A percentile compares a stretch with the other conserved stretches of the same genome.
Conservation (phyloP, 2,888 invertebrate genomes). For the Leptogaster cylindrica region DNA sequence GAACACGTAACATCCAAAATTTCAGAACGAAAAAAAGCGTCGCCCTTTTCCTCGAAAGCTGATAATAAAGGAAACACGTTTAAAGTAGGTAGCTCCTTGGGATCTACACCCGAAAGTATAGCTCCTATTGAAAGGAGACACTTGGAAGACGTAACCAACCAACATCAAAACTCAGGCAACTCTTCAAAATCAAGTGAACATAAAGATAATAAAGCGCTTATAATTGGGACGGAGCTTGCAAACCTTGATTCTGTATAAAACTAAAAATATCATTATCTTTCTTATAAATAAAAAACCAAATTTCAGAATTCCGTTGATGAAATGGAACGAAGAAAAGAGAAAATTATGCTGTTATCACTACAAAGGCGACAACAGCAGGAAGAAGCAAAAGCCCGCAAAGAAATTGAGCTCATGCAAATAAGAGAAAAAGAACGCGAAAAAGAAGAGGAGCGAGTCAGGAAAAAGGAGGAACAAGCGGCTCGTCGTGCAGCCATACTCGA, state of each 20-base stretch:
- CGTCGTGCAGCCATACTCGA: slow-evolving; percentile 87
- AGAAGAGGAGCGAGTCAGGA: slow-evolving; percentile 75
- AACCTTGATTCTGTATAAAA: slow-evolving; percentile 72
- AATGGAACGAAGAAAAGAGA: slow-evolving; percentile 92
- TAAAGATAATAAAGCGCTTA: slow-evolving; percentile 65
- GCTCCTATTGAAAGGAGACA: slow-evolving; percentile 51
- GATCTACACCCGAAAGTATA: slow-evolving; percentile 41
- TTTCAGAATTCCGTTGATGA: slow-evolving; percentile 78
- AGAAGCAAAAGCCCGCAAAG: slow-evolving; percentile 82
- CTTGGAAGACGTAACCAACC: slow-evolving; percentile 56
- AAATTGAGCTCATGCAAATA: slow-evolving; percentile 78
- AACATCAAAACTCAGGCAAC: slow-evolving; percentile 50
- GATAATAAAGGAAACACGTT: slow-evolving; percentile 42
- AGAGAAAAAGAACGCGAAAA: slow-evolving; percentile 78
- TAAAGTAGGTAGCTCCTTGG: slow-evolving; percentile 26
- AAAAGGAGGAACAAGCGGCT: slow-evolving; percentile 83
- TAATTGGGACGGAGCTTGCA: slow-evolving; percentile 72
- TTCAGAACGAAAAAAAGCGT: slow-evolving; percentile 44
- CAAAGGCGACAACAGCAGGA: slow-evolving; percentile 92
- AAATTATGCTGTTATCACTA: slow-evolving; percentile 85
- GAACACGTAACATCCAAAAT: no score
- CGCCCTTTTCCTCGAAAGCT: slow-evolving; percentile 29
- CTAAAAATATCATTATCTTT: slow-evolving; percentile 21
- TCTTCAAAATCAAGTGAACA: slow-evolving; percentile 53
- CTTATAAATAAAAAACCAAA: no score